A percentile compares a stretch with the other conserved stretches of the same genome.
Evolutionary conservation across 2,797 vertebrate species (phyloP).

Genomic region (Mormyrops attenuatus): DNA sequence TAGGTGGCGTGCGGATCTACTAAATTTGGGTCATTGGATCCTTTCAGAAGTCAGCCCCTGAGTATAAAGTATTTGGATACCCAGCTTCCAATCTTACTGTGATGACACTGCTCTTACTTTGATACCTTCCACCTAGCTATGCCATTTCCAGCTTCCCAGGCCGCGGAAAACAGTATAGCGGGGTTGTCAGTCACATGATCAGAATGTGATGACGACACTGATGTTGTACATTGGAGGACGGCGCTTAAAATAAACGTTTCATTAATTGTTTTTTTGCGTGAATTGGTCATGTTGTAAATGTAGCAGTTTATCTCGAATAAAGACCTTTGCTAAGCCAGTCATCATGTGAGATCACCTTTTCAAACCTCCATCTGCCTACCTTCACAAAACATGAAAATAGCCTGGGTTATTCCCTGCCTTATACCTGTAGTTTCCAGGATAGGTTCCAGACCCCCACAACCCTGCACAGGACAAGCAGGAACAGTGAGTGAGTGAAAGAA

Average conservation of each 20-base stretch:
- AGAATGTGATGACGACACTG: background rate
- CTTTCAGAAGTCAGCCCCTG: background rate
- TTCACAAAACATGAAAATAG: background rate
- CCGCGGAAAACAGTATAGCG: background rate
- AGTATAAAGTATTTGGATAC: background rate
- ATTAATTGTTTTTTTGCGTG: background rate
- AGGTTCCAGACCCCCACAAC: background rate
- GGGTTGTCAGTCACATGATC: background rate
- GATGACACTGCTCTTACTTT: background rate
- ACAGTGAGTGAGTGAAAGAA: background rate
- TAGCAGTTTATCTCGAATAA: background rate
- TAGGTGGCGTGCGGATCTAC: background rate
- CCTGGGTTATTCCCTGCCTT: background rate
- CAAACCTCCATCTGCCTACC: background rate
- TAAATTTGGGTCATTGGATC: background rate
- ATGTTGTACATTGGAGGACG: background rate
- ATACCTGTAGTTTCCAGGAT: background rate
- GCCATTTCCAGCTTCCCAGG: background rate
- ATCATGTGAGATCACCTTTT: background rate
- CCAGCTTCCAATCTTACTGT: background rate
- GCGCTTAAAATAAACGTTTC: background rate
- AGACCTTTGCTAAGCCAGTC: background rate
- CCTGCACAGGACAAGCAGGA: background rate
- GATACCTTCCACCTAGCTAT: background rate
- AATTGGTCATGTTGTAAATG: background rate